A percentile compares a stretch with the other conserved stretches of the same genome.
These are phyloP conservation scores for zebrafish (Danio rerio) DNA, from an alignment of 2,113 vertebrate species.

Conservation along the genomic window DNA sequence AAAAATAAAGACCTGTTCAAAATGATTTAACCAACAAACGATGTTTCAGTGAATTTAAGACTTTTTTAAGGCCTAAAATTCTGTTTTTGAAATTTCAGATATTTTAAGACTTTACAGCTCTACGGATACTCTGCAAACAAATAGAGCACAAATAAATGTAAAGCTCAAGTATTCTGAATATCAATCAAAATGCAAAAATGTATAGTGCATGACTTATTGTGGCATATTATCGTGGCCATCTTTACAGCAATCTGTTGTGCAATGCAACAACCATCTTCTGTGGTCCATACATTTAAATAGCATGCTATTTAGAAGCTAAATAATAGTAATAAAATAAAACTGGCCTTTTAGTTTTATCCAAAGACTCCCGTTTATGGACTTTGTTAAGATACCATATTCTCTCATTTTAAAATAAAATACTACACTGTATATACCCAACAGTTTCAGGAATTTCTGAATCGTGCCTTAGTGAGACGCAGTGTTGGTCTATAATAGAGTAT, in stretches of 20 bases:
- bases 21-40: too few relatives aligned
- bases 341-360: not conserved
- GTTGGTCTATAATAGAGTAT: not conserved
- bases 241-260: not conserved
- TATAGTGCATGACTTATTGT: not conserved
- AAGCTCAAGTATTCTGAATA: not conserved
- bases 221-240: not conserved
- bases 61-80: too few relatives aligned
- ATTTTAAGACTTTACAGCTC: too few relatives aligned
- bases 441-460: not conserved
- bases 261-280: not conserved
- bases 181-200: not conserved
- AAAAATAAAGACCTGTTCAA: too few relatives aligned
- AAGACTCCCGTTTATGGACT: not conserved
- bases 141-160: not conserved
- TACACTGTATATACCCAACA: not conserved
- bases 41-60: too few relatives aligned
- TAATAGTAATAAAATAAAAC: not conserved
- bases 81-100: too few relatives aligned
- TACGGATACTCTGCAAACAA: too few relatives aligned
- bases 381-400: not conserved
- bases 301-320: not conserved
- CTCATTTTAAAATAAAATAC: conserved; percentile 8
- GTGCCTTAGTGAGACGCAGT: conserved; percentile 9
- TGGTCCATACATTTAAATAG: not conserved